These are phyloP conservation scores for Drosophila borealis DNA, from an alignment of 2,888 invertebrate genomes.

Conservation along the genomic window DNA sequence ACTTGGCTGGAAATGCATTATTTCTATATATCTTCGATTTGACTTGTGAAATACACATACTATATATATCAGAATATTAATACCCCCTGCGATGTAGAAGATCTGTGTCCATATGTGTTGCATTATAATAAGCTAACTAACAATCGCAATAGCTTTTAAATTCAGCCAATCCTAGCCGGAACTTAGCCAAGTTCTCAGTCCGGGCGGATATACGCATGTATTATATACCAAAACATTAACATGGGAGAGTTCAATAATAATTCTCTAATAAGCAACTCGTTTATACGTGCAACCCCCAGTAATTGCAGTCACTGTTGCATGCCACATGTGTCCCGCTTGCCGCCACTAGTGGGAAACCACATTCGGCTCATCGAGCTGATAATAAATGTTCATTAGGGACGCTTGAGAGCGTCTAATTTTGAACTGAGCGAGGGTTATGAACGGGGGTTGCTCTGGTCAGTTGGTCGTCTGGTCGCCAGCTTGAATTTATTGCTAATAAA, in stretches of 20 bases:
- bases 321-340: conserved; percentile 13
- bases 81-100: too few species aligned
- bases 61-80: too few species aligned
- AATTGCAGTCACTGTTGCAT: conserved; percentile 2
- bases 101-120: too few species aligned
- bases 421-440: neutral
- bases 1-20: too few species aligned
- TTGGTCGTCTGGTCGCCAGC: conserved; percentile 61
- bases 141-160: too few species aligned
- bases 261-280: conserved; percentile 5
- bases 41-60: too few species aligned
- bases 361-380: conserved; percentile 43
- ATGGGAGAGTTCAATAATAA: neutral
- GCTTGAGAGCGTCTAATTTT: conserved; percentile 61
- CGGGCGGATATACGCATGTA: too few species aligned
- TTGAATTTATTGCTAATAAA: conserved; percentile 74
- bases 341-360: neutral
- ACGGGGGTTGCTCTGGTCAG: conserved; percentile 40
- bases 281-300: neutral
- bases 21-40: too few species aligned
- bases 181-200: too few species aligned
- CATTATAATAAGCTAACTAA: too few species aligned
- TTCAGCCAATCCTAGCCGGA: too few species aligned
- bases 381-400: conserved; percentile 77
- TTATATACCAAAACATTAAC: neutral